These are phyloP conservation scores for Psilopogon haemacephalus DNA, from an alignment of 2,113 vertebrate genomes.

Conservation along the genomic window DNA sequence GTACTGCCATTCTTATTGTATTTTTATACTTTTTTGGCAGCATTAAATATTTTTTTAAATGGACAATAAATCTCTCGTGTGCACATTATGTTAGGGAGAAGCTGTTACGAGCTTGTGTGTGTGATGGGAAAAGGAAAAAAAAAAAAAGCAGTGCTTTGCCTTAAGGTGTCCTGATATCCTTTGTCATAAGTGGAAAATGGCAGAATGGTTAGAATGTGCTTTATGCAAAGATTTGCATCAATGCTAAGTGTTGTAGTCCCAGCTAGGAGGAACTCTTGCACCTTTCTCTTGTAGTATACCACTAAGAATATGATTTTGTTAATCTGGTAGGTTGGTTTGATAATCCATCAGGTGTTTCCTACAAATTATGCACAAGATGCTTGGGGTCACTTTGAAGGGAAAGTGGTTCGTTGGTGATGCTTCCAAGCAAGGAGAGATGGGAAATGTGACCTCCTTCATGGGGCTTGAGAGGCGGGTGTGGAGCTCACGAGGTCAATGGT, in stretches of 20 bases:
- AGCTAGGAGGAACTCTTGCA: neutral
- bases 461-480: neutral
- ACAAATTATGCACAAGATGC: neutral
- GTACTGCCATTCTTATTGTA: conserved; percentile 84
- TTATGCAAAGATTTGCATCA: neutral
- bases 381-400: neutral
- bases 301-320: neutral
- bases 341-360: neutral
- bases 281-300: neutral
- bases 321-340: neutral
- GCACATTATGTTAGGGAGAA: conserved; percentile 62
- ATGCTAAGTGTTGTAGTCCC: neutral
- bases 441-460: accelerated
- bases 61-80: conserved; percentile 63
- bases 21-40: conserved; percentile 85
- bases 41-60: conserved; percentile 89
- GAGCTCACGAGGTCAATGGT: accelerated
- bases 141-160: neutral
- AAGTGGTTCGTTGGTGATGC: neutral
- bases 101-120: neutral
- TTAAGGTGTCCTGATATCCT: neutral
- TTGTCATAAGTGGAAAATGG: neutral
- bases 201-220: neutral
- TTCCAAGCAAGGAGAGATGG: neutral
- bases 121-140: too few species aligned